Evolutionary conservation across 2,888 invertebrate species (phyloP).

Genomic region (Kuschelorhynchus macadamiae): DNA sequence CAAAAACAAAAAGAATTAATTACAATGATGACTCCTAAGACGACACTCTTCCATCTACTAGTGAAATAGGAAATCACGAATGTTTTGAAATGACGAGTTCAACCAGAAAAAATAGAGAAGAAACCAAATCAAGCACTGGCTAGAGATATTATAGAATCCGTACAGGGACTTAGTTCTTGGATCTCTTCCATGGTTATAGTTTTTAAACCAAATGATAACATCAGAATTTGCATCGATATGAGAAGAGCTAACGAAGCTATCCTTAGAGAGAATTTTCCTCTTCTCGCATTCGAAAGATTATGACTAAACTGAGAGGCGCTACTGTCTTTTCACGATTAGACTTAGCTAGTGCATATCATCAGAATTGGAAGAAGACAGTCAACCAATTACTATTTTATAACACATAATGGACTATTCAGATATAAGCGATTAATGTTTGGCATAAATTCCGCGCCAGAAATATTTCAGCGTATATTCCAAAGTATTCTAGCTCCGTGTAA

Average conservation of each 20-base stretch:
- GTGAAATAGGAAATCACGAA: constrained; percentile 14
- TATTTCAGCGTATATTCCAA: constrained; percentile 58
- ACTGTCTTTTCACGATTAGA: constrained; percentile 30
- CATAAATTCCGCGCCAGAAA: constrained; percentile 58
- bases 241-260: constrained; percentile 60
- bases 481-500: constrained; percentile 56
- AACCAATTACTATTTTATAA: constrained; percentile 49
- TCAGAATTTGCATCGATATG: constrained; percentile 63
- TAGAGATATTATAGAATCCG: constrained; percentile 59
- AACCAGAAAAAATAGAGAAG: constrained; percentile 23
- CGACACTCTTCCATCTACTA: background rate
- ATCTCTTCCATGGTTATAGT: constrained; percentile 61
- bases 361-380: constrained; percentile 41
- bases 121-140: constrained; percentile 50
- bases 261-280: constrained; percentile 52
- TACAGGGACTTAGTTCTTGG: constrained; percentile 59
- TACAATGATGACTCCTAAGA: constrained; percentile 6
- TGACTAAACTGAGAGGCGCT: constrained; percentile 55
- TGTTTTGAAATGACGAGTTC: constrained; percentile 21
- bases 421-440: constrained; percentile 64
- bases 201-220: constrained; percentile 52
- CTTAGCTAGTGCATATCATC: constrained; percentile 49
- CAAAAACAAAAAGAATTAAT: background rate
- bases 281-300: constrained; percentile 55
- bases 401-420: constrained; percentile 51